Evolutionary conservation across 2,888 invertebrate species (phyloP).

Genomic region (Fissipunctia ypsillon): DNA sequence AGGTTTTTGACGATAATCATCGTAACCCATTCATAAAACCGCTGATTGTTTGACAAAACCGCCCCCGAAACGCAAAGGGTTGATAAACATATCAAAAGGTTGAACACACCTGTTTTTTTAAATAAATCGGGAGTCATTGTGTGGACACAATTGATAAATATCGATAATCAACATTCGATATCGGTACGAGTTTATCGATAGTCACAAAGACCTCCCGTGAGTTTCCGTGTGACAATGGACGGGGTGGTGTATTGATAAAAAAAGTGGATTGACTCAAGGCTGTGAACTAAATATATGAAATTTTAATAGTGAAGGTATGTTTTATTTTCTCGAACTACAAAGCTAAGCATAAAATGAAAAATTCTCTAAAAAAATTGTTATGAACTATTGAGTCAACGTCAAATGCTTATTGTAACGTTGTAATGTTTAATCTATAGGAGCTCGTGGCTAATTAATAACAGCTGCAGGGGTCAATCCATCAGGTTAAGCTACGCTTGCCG

Average conservation of each 20-base stretch:
- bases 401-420: background rate
- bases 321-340: background rate
- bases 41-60: constrained; percentile 83
- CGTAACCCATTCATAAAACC: constrained; percentile 85
- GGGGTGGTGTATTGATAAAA: constrained; percentile 53
- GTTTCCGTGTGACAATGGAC: constrained; percentile 70
- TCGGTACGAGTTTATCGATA: constrained; percentile 79
- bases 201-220: constrained; percentile 84
- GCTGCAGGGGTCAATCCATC: no score
- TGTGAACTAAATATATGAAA: constrained; percentile 33
- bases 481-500: no score
- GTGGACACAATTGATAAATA: constrained; percentile 83
- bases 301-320: constrained; percentile 8
- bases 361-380: background rate
- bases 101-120: constrained; percentile 88
- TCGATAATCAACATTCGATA: constrained; percentile 86
- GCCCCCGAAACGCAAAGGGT: constrained; percentile 87
- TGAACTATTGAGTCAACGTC: background rate
- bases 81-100: constrained; percentile 90
- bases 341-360: background rate
- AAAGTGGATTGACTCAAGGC: constrained; percentile 55
- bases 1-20: constrained; percentile 85
- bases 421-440: no score
- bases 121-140: constrained; percentile 84
- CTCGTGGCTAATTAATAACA: no score